Evolutionary conservation across 2,888 invertebrate genomes (phyloP), one percentile per base, ranked within the genome.

Genomic region (Macrophya alboannulata): DNA sequence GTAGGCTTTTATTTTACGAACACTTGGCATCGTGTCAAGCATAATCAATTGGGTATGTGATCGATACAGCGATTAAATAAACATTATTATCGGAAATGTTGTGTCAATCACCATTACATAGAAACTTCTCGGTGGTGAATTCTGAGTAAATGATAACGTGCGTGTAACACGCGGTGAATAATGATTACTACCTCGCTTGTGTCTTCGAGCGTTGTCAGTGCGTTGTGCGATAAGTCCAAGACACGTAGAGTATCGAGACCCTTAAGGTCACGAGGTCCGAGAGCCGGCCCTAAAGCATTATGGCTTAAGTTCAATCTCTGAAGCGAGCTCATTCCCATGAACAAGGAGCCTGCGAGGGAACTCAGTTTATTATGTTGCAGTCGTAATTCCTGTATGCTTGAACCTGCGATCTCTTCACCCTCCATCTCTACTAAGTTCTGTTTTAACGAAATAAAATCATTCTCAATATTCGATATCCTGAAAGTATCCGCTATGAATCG

Each of bases 391-490:
- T 96, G 94, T 1, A 98, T 95, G 88, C 96, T 95, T 4, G 97
- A 96, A 2, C 93, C 93, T 0, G 92, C 90, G 9, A 89, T 91
- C 82, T 93, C 93, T 31, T 93, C 92, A 4, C 92, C 92, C 90
- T 97, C 97, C 89, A 96, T 96, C 88, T 97, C 97, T n/a, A 97
- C 96, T 86, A 97, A 94, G 93, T 97, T 97, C 96, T 97, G 94
- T 87, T 94, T 59, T 62, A 25, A 62, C 31, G 31, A 25, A 62
- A 62, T 81, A 40, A 62, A 81, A 68, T 68, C 25, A 85, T 55
- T 77, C 55, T 15, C 31, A 31, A 37, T 68, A 37, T 68, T 37
- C 37, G 6, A 68, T 37, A 5, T 37, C 31, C 2, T 17, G 65
- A 62, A 43, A 43, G 31, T 68, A 37, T 31, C 68, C 17, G 25